A percentile compares a stretch with the other conserved stretches of the same genome.
These are phyloP conservation scores for Acleris holmiana DNA, from an alignment of 2,888 invertebrate species.

Conservation along the genomic window DNA sequence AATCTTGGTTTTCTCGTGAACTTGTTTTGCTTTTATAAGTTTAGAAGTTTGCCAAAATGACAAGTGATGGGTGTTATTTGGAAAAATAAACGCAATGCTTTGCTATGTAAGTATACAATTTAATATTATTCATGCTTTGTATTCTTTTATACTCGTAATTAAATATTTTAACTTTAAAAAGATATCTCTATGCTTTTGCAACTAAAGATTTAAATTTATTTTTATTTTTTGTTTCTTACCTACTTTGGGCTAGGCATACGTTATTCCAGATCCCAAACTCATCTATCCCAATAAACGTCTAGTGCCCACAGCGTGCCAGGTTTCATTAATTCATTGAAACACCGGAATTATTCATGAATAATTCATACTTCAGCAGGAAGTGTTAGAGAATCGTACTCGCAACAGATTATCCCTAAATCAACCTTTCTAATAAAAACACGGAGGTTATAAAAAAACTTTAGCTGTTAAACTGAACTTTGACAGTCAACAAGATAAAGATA, in stretches of 20 bases:
- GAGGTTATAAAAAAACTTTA: slow-evolving; percentile 27
- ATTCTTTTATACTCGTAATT: too few relatives aligned
- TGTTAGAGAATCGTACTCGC: slow-evolving; percentile 12
- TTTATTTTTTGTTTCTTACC: too few relatives aligned
- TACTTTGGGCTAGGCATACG: neutral
- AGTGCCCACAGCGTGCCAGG: slow-evolving; percentile 20
- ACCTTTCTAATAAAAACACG: slow-evolving; percentile 22
- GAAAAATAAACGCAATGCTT: slow-evolving; percentile 61
- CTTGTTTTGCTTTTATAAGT: neutral
- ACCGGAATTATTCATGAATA: slow-evolving; percentile 32
- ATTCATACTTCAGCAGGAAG: slow-evolving; percentile 29
- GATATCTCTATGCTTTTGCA: neutral
- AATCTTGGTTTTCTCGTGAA: neutral
- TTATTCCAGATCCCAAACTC: slow-evolving; percentile 22
- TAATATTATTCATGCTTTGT: neutral
- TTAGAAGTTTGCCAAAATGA: neutral
- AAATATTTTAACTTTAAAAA: neutral
- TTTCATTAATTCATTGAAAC: slow-evolving; percentile 33
- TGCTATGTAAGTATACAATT: slow-evolving; percentile 70
- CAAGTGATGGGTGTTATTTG: slow-evolving; percentile 16
- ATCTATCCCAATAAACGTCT: slow-evolving; percentile 34
- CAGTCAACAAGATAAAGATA: slow-evolving; percentile 29
- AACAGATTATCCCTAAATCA: slow-evolving; percentile 17
- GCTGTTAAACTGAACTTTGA: slow-evolving; percentile 27
- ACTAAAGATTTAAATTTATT: too few relatives aligned